These are phyloP conservation scores for Corythornis vintsioides DNA, from an alignment of 2,113 vertebrate species.

Conservation along the genomic window DNA sequence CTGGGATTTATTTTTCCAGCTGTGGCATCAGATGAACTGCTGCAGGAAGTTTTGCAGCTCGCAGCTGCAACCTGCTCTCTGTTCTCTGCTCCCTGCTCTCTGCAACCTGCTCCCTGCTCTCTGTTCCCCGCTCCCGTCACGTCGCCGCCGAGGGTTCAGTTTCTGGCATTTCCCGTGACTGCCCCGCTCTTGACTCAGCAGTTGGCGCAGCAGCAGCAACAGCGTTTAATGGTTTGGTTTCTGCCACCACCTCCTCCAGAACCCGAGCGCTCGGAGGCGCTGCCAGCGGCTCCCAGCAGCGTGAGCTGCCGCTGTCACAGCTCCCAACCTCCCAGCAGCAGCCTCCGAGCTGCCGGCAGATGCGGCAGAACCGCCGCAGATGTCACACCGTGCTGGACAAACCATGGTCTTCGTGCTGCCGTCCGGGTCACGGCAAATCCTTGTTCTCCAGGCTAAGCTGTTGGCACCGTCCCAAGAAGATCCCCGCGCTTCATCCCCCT, in stretches of 20 bases:
- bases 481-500: neutral
- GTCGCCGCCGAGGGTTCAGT: slow-evolving; percentile 1
- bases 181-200: slow-evolving; percentile 71
- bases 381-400: neutral
- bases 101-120: too few species aligned
- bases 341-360: neutral
- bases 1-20: neutral
- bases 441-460: neutral
- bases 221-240: slow-evolving; percentile 72
- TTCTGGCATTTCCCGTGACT: slow-evolving; percentile 60
- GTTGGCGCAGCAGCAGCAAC: neutral
- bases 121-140: neutral
- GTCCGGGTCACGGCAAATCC: neutral
- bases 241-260: slow-evolving; percentile 56
- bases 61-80: neutral
- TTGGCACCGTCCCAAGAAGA: neutral
- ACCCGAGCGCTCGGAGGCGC: neutral
- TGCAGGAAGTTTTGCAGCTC: neutral
- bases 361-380: accelerated
- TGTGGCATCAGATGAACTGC: neutral
- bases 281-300: neutral
- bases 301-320: neutral
- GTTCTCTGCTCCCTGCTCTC: neutral
- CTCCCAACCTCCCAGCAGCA: too few species aligned
- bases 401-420: accelerated